Evolutionary conservation across 2,888 invertebrate genomes (phyloP).

Genomic region (Incurvaria masculella): DNA sequence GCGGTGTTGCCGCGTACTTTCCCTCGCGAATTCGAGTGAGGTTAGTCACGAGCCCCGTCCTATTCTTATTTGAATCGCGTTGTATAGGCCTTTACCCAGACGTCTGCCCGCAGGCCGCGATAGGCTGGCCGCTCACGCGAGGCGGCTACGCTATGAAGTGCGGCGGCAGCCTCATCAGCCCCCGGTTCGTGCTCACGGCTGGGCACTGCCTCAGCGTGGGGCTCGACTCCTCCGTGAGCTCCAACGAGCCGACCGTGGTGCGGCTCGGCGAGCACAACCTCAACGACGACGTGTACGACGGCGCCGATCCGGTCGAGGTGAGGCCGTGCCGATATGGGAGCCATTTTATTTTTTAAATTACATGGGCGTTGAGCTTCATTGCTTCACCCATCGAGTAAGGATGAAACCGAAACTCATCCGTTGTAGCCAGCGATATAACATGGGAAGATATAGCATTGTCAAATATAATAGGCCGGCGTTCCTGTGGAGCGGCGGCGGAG

Average conservation of each 20-base stretch:
- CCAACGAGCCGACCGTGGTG: slow-evolving; percentile 44
- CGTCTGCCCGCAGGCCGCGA: slow-evolving; percentile 27
- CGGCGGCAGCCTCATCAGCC: slow-evolving; percentile 64
- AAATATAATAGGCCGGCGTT: slow-evolving; percentile 71
- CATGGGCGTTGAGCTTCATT: too few species aligned
- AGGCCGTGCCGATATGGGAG: slow-evolving; percentile 20
- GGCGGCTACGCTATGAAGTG: slow-evolving; percentile 50
- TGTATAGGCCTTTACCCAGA: too few species aligned
- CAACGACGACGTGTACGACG: slow-evolving; percentile 37
- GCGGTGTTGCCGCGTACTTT: too few species aligned
- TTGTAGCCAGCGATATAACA: too few species aligned
- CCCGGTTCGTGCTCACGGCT: slow-evolving; percentile 63
- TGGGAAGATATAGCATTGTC: too few species aligned
- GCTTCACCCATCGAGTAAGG: too few species aligned
- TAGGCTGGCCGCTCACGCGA: slow-evolving; percentile 29
- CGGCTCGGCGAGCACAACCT: slow-evolving; percentile 59
- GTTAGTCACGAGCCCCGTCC: slow-evolving; percentile 67
- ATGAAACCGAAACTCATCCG: too few species aligned
- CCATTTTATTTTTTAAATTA: too few species aligned
- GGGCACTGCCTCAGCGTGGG: slow-evolving; percentile 52
- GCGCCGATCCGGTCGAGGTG: slow-evolving; percentile 39
- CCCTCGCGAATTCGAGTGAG: too few species aligned
- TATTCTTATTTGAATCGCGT: slow-evolving; percentile 44
- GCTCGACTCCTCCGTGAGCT: slow-evolving; percentile 19
- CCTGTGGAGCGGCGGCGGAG: slow-evolving; percentile 39